Conservation (phyloP, 1,140 invertebrate species). For the Triops cancriformis region DNA sequence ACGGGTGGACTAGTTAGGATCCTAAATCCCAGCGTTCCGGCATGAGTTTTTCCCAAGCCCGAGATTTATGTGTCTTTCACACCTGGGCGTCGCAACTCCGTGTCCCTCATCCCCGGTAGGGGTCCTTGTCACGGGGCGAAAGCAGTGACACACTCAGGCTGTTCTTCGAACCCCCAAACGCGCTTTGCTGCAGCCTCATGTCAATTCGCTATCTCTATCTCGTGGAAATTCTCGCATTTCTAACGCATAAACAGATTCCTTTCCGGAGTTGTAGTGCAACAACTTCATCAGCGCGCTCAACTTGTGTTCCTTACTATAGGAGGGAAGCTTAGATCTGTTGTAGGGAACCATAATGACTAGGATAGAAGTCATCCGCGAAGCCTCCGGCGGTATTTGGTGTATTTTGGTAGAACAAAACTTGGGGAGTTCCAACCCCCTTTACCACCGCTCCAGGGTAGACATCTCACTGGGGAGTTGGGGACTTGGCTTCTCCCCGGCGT, state of each 20-base stretch:
- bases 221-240: neutral
- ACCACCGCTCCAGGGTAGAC: neutral
- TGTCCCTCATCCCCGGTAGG: neutral
- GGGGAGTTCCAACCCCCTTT: neutral
- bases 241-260: neutral
- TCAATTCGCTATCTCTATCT: neutral
- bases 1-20: neutral
- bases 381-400: neutral
- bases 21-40: neutral
- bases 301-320: neutral
- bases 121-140: constrained; percentile 5
- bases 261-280: neutral
- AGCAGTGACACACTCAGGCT: neutral
- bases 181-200: neutral
- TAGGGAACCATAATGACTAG: neutral
- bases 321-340: neutral
- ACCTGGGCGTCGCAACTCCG: constrained; percentile 7
- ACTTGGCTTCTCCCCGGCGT: neutral
- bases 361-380: neutral
- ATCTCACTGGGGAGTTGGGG: neutral
- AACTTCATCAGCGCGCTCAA: neutral
- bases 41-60: neutral
- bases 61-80: constrained; percentile 14
- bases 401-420: neutral
- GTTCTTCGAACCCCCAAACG: neutral